phyloP scores from a whole-genome alignment of 2,888 invertebrate genomes.

The Mimas tiliae region DNA sequence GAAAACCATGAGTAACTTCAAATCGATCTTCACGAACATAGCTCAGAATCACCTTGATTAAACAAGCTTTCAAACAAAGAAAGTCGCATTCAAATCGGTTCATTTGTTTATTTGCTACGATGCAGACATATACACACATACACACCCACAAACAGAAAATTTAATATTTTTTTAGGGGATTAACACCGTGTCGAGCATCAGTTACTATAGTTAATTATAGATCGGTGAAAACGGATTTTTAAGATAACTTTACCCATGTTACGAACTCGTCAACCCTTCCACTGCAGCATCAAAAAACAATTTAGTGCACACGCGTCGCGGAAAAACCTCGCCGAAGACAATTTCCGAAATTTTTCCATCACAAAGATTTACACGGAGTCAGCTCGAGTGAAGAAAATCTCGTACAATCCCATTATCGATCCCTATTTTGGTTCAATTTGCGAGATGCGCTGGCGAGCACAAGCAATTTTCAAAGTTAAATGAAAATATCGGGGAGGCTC shows the following conservation, averaged over 20 bases:
- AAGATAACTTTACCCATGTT: background rate
- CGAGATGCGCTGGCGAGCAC: constrained; percentile 69
- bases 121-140: too few species aligned
- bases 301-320: constrained; percentile 28
- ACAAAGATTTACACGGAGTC: constrained; percentile 76
- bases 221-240: background rate
- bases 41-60: too few species aligned
- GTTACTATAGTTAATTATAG: too few species aligned
- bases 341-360: constrained; percentile 83
- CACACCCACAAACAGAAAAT: too few species aligned
- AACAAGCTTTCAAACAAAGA: too few species aligned
- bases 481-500: constrained; percentile 70
- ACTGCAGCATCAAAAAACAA: constrained; percentile 32
- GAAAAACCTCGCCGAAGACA: constrained; percentile 52
- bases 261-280: background rate
- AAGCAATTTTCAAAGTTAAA: constrained; percentile 82
- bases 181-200: too few species aligned
- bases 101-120: too few species aligned
- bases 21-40: too few species aligned
- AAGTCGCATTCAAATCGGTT: too few species aligned
- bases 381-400: constrained; percentile 74
- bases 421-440: constrained; percentile 81
- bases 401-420: constrained; percentile 81
- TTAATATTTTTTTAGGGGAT: too few species aligned
- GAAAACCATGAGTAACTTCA: too few species aligned